phyloP scores from a whole-genome alignment of 1,140 invertebrate species.

The Heliconius congener region DNA sequence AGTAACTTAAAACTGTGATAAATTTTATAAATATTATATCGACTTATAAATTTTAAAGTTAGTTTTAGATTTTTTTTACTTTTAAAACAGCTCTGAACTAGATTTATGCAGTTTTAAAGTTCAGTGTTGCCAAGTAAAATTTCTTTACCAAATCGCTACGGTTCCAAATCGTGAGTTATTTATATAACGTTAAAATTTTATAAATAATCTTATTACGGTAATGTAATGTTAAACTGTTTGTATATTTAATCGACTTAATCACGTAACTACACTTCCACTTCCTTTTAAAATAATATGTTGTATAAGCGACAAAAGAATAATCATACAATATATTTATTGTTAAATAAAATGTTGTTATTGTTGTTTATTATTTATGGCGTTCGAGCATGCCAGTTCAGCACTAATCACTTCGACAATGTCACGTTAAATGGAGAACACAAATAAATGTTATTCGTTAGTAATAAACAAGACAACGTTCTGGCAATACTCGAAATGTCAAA shows the following conservation, averaged over 20 bases:
- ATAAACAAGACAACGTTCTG: constrained; percentile 11
- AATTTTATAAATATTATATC: too few species aligned
- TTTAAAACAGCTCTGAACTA: constrained; percentile 35
- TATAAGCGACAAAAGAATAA: too few species aligned
- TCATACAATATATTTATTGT: neutral
- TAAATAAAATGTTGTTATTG: neutral
- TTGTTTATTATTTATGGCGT: too few species aligned
- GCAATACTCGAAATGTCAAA: constrained; percentile 38
- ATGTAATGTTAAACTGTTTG: neutral
- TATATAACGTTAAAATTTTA: neutral
- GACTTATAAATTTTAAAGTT: too few species aligned
- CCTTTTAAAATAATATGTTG: too few species aligned
- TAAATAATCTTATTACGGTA: neutral
- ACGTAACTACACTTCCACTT: too few species aligned
- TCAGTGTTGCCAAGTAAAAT: constrained; percentile 26
- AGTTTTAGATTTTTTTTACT: neutral
- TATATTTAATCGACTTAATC: too few species aligned
- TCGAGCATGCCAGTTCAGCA: too few species aligned
- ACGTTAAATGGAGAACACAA: neutral
- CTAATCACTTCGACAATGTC: too few species aligned
- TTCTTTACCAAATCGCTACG: neutral
- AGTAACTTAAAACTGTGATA: too few species aligned
- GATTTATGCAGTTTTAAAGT: constrained; percentile 39
- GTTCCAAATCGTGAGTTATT: neutral
- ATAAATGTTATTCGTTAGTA: constrained; percentile 6